Evolutionary conservation across 2,113 vertebrate genomes (phyloP).

Genomic region (Polypterus bichir): DNA sequence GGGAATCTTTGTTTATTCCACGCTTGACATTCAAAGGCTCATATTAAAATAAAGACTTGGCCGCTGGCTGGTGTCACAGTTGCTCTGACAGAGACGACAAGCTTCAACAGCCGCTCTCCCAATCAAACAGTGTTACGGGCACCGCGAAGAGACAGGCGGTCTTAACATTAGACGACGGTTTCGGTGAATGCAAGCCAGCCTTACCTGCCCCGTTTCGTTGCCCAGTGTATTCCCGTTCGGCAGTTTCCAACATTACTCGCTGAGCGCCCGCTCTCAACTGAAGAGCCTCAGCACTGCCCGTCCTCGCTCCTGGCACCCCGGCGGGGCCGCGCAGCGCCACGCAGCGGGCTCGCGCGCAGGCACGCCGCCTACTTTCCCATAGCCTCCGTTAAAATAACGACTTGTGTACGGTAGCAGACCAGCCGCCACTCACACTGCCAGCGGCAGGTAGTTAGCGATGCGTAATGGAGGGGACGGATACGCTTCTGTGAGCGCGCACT

Average conservation of each 20-base stretch:
- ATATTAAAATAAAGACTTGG: no score
- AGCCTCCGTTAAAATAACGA: no score
- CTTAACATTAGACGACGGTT: no score
- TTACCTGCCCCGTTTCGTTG: constrained; percentile 38
- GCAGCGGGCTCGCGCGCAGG: neutral
- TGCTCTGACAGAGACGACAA: neutral
- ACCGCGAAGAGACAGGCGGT: no score
- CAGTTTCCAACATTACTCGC: constrained; percentile 27
- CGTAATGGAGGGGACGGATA: no score
- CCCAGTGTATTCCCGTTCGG: constrained; percentile 26
- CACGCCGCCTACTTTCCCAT: neutral
- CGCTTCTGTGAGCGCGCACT: no score
- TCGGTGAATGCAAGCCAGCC: neutral
- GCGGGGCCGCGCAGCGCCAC: neutral
- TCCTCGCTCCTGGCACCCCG: constrained; percentile 7
- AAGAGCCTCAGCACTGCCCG: constrained; percentile 18
- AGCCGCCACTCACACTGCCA: no score
- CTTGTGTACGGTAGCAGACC: no score
- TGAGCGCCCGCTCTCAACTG: constrained; percentile 25
- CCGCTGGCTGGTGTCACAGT: no score
- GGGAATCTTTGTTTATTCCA: no score
- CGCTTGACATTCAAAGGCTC: no score
- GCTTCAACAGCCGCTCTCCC: constrained; percentile 11
- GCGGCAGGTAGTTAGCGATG: no score
- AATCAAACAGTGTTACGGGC: neutral